Evolutionary conservation across 23 tunicate species (phyloP).

Genomic region (Pegea sp.): DNA sequence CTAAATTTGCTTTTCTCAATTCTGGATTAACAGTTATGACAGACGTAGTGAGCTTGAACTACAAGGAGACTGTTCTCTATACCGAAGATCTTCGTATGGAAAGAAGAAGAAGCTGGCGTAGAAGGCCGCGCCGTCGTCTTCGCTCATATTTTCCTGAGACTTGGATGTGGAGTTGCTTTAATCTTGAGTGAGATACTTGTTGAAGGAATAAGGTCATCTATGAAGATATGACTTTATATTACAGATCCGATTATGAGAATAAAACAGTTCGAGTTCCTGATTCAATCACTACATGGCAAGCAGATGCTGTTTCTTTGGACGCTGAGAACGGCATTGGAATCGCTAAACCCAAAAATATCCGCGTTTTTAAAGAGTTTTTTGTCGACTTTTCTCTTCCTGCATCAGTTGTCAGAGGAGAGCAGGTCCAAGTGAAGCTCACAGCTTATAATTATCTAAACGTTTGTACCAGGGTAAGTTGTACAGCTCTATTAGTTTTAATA

Average conservation of each 20-base stretch:
- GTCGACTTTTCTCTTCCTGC: slow-evolving; percentile 73
- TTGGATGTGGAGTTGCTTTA: slow-evolving; percentile 89
- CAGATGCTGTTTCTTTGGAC: slow-evolving; percentile 45
- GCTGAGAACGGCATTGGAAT: slow-evolving; percentile 55
- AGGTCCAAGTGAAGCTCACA: slow-evolving; percentile 46
- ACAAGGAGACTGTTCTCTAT: slow-evolving; percentile 8
- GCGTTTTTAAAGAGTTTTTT: slow-evolving; percentile 25
- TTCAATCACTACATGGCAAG: slow-evolving; percentile 73
- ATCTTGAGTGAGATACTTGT: slow-evolving; percentile 20
- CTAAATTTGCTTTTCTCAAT: slow-evolving; percentile 57
- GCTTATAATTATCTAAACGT: slow-evolving; percentile 56
- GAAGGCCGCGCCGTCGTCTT: slow-evolving; percentile 1
- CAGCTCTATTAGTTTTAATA: no score
- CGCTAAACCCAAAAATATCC: slow-evolving; percentile 9
- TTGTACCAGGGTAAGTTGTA: slow-evolving; percentile 38
- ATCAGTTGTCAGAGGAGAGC: slow-evolving; percentile 73
- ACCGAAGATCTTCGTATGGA: neutral
- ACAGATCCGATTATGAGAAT: neutral
- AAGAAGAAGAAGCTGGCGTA: slow-evolving; percentile 6
- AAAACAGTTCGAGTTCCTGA: slow-evolving; percentile 53
- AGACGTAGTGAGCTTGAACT: slow-evolving; percentile 29
- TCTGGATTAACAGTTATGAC: slow-evolving; percentile 85
- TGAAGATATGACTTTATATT: no score
- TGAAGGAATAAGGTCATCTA: no score
- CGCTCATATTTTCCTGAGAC: slow-evolving; percentile 90